Evolutionary conservation across 2,113 vertebrate genomes (phyloP).

Genomic region (Arenaria interpres): DNA sequence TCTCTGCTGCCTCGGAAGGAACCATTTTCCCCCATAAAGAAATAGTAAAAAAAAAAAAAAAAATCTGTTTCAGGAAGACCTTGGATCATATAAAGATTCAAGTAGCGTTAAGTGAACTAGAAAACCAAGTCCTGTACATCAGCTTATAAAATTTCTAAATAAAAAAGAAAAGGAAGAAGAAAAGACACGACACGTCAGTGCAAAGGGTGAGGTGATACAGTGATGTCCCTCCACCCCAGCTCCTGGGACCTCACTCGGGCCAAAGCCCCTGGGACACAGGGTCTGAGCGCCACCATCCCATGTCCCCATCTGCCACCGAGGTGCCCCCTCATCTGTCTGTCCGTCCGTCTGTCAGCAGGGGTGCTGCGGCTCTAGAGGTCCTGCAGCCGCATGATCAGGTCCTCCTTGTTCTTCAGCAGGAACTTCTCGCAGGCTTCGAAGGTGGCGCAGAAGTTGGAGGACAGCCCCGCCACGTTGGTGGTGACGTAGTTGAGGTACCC

Average conservation of each 20-base stretch:
- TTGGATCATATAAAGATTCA: conserved; percentile 27
- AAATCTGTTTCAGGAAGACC: background rate
- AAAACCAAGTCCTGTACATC: conserved; percentile 24
- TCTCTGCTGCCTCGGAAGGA: background rate
- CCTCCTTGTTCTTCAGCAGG: conserved; percentile 86
- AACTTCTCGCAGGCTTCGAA: conserved; percentile 87
- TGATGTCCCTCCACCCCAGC: background rate
- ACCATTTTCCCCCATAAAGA: background rate
- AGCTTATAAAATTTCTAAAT: conserved; percentile 13
- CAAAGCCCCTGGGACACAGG: background rate
- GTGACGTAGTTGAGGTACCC: conserved; percentile 90
- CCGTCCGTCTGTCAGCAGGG: background rate
- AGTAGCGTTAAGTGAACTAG: background rate
- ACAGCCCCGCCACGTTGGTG: conserved; percentile 88
- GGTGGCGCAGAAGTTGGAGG: conserved; percentile 83
- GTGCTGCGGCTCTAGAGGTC: background rate
- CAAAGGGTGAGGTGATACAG: background rate
- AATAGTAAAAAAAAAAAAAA: background rate
- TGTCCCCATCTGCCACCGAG: background rate
- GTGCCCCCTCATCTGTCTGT: background rate
- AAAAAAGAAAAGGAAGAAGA: background rate
- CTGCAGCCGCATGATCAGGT: conserved; percentile 62
- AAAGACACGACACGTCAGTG: background rate
- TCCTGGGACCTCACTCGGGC: background rate
- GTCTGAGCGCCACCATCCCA: background rate